These are phyloP conservation scores for Eupithecia exiguata DNA, from an alignment of 2,888 invertebrate genomes.

Conservation along the genomic window DNA sequence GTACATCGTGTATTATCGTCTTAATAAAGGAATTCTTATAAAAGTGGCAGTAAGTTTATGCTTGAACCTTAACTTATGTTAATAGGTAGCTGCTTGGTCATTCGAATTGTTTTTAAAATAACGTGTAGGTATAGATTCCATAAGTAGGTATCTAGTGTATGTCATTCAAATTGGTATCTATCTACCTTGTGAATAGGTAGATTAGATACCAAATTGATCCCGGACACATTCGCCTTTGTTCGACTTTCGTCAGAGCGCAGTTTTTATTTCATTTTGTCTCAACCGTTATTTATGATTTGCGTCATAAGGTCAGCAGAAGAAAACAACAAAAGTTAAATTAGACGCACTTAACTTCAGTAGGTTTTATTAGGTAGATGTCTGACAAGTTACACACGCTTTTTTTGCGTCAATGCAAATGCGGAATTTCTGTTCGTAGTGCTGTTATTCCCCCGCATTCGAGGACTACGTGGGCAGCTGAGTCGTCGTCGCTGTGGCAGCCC, in stretches of 20 bases:
- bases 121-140: not conserved
- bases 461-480: too few relatives aligned
- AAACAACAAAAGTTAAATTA: not conserved
- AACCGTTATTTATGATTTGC: not conserved
- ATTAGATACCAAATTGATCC: not conserved
- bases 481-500: too few relatives aligned
- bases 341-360: not conserved
- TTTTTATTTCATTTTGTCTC: not conserved
- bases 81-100: not conserved
- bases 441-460: too few relatives aligned
- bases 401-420: too few relatives aligned
- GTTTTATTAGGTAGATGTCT: too few relatives aligned
- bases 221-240: not conserved
- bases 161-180: not conserved
- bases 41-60: conserved; percentile 21
- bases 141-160: not conserved
- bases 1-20: conserved; percentile 48
- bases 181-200: not conserved
- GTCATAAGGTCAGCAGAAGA: not conserved
- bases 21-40: conserved; percentile 52
- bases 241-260: not conserved
- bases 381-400: too few relatives aligned
- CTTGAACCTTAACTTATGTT: conserved; percentile 14
- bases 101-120: not conserved
- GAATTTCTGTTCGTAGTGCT: too few relatives aligned